These are phyloP conservation scores for Amphiprion clarkii DNA, from an alignment of 2,797 vertebrate genomes.

Conservation along the genomic window DNA sequence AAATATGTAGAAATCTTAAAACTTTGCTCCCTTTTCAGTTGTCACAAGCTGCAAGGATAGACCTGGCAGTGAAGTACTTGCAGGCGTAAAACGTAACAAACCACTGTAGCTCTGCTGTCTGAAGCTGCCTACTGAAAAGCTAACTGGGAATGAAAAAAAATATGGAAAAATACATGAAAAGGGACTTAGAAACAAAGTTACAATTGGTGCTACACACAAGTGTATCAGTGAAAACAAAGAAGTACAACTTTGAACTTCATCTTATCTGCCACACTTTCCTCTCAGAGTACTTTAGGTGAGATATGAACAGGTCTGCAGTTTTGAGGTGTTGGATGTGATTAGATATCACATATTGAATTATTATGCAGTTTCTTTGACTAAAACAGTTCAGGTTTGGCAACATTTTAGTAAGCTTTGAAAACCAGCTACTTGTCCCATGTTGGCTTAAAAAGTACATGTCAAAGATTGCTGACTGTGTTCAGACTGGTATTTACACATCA, in stretches of 20 bases:
- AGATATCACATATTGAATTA: not conserved
- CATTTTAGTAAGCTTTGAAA: not conserved
- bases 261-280: not conserved
- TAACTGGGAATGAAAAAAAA: not conserved
- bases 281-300: no score
- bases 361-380: not conserved
- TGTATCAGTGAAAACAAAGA: not conserved
- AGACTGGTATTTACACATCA: no score
- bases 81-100: conserved; percentile 7
- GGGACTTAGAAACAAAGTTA: conserved; percentile 1
- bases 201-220: not conserved
- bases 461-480: not conserved
- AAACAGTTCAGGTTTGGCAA: not conserved
- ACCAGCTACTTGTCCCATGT: not conserved
- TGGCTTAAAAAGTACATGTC: not conserved
- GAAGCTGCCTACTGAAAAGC: not conserved
- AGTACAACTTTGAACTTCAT: not conserved
- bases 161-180: not conserved
- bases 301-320: no score
- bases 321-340: no score
- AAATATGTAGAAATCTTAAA: conserved; percentile 33
- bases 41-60: conserved; percentile 6
- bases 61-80: not conserved
- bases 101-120: not conserved
- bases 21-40: conserved; percentile 29